These are phyloP conservation scores for Sinodicranocentrus sp. DNA, from an alignment of 2,888 invertebrate species.

Conservation along the genomic window DNA sequence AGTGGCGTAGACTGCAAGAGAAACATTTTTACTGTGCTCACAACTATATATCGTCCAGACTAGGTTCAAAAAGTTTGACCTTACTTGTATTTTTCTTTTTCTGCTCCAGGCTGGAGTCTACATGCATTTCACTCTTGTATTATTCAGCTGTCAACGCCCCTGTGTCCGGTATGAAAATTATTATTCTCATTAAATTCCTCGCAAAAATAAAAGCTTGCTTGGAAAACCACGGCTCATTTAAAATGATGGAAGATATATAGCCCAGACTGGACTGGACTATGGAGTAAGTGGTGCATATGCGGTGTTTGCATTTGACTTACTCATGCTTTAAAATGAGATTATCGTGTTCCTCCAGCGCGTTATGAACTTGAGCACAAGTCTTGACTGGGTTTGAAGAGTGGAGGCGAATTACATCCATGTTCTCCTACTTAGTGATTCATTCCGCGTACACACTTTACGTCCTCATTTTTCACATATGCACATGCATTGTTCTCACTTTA, in stretches of 20 bases:
- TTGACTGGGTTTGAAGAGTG: not conserved
- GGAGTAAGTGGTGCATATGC: not conserved
- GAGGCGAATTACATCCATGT: not conserved
- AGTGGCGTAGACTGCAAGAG: constrained; percentile 2
- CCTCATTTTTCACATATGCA: constrained; percentile 58
- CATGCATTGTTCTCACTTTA: constrained; percentile 63
- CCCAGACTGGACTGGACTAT: not conserved
- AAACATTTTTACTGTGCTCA: too few relatives aligned
- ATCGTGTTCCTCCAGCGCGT: constrained; percentile 24
- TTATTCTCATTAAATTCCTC: constrained; percentile 25
- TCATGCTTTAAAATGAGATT: constrained; percentile 5
- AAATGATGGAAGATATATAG: not conserved
- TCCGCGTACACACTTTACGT: constrained; percentile 58
- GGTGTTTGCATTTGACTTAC: not conserved
- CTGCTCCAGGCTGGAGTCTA: too few relatives aligned
- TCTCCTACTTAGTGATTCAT: constrained; percentile 52
- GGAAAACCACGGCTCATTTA: constrained; percentile 1
- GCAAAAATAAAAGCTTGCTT: constrained; percentile 39
- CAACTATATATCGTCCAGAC: too few relatives aligned
- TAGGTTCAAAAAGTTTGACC: too few relatives aligned
- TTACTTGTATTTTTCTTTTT: too few relatives aligned
- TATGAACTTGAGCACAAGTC: not conserved
- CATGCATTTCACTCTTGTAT: too few relatives aligned
- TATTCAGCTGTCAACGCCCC: constrained; percentile 62
- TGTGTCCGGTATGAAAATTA: constrained; percentile 50